Conservation (phyloP, 2,888 invertebrate species). For the Lutraria lutraria region DNA sequence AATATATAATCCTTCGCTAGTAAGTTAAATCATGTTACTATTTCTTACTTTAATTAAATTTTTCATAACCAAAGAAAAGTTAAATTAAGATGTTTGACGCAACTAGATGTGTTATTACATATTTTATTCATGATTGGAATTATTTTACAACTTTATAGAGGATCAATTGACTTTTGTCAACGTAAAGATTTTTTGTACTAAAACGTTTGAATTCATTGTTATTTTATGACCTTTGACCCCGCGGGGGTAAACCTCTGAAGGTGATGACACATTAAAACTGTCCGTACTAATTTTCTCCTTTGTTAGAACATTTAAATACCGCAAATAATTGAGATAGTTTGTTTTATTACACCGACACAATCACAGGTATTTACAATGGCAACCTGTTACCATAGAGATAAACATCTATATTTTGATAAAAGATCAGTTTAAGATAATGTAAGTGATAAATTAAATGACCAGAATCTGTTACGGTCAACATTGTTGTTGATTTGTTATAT, state of each 20-base stretch:
- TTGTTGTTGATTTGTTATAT: not conserved
- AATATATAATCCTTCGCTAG: too few relatives aligned
- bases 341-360: slow-evolving; percentile 30
- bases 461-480: not conserved
- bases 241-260: not conserved
- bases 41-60: too few relatives aligned
- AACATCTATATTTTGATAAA: slow-evolving; percentile 12
- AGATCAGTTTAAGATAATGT: not conserved
- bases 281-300: not conserved
- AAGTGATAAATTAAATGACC: slow-evolving; percentile 7
- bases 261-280: slow-evolving; percentile 9
- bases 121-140: not conserved
- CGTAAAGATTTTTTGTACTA: not conserved
- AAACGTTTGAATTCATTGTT: not conserved
- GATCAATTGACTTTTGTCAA: not conserved
- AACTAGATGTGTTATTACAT: not conserved
- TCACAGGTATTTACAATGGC: slow-evolving; percentile 6
- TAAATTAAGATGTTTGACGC: too few relatives aligned
- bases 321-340: slow-evolving; percentile 41
- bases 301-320: slow-evolving; percentile 20
- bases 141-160: not conserved
- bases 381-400: slow-evolving; percentile 11
- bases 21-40: too few relatives aligned
- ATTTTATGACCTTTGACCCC: not conserved
- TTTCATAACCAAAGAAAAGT: too few relatives aligned